Conservation (phyloP, 2,797 vertebrate species). For the Pristis pectinata region DNA sequence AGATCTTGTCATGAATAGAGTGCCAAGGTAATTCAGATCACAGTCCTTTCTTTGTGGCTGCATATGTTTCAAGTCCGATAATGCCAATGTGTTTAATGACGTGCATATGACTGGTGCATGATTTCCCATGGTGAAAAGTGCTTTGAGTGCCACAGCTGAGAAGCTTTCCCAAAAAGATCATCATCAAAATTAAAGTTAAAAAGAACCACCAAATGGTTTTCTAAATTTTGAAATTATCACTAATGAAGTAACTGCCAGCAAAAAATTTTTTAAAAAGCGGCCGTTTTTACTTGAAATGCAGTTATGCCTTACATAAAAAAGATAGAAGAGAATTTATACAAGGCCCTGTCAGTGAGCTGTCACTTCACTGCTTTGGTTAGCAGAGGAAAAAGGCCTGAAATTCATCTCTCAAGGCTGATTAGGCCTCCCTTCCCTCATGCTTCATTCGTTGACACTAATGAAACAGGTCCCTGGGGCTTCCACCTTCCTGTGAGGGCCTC, state of each 20-base stretch:
- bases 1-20: slow-evolving; percentile 16
- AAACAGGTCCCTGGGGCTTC: slow-evolving; percentile 10
- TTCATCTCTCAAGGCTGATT: slow-evolving; percentile 37
- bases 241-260: not conserved
- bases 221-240: not conserved
- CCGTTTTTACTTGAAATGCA: slow-evolving; percentile 1
- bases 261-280: not conserved
- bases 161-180: slow-evolving; percentile 15
- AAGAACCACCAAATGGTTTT: not conserved
- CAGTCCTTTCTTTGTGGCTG: slow-evolving; percentile 19
- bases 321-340: slow-evolving; percentile 24
- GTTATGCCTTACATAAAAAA: not conserved
- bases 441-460: slow-evolving; percentile 36
- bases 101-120: slow-evolving; percentile 20
- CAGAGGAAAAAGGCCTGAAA: slow-evolving; percentile 34
- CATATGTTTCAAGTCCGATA: slow-evolving; percentile 24
- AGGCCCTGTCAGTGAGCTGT: slow-evolving; percentile 25
- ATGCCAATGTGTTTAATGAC: slow-evolving; percentile 34
- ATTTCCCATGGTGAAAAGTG: slow-evolving; percentile 32
- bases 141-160: slow-evolving; percentile 7
- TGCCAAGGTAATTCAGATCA: slow-evolving; percentile 33
- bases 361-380: slow-evolving; percentile 26
- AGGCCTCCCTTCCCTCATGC: slow-evolving; percentile 37
- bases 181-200: slow-evolving; percentile 27
- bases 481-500: slow-evolving; percentile 36